Evolutionary conservation across 1,140 invertebrate genomes (phyloP).

Genomic region (Atta cephalotes): DNA sequence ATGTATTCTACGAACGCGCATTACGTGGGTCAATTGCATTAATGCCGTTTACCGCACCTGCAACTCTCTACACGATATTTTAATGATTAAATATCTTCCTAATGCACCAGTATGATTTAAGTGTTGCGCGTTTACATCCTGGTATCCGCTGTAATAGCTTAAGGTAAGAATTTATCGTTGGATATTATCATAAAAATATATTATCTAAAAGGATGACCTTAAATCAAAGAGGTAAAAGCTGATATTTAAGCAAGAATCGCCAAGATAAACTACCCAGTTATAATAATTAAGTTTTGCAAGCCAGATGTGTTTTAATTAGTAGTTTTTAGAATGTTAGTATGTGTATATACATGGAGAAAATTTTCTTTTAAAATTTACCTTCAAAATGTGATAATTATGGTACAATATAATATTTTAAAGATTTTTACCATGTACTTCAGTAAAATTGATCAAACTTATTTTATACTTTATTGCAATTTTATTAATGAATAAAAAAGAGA

Average conservation of each 20-base stretch:
- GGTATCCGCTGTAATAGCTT: conserved; percentile 27
- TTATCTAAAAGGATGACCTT: conserved; percentile 23
- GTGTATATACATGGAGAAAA: neutral
- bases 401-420: no score
- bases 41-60: conserved; percentile 43
- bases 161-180: conserved; percentile 56
- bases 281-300: conserved; percentile 7
- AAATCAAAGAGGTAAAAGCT: conserved; percentile 58
- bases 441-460: no score
- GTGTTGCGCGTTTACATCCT: neutral
- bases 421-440: no score
- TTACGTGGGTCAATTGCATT: conserved; percentile 19
- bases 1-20: neutral
- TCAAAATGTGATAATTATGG: no score
- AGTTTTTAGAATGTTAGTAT: neutral
- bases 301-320: neutral
- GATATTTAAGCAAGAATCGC: neutral
- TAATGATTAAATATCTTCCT: conserved; percentile 35
- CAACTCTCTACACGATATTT: conserved; percentile 45
- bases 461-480: no score
- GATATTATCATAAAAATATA: conserved; percentile 59
- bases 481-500: no score
- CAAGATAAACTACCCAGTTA: neutral
- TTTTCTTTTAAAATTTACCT: no score
- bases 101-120: conserved; percentile 38